phyloP scores from a whole-genome alignment of 1,140 invertebrate genomes.

The Drosophila ambigua region DNA sequence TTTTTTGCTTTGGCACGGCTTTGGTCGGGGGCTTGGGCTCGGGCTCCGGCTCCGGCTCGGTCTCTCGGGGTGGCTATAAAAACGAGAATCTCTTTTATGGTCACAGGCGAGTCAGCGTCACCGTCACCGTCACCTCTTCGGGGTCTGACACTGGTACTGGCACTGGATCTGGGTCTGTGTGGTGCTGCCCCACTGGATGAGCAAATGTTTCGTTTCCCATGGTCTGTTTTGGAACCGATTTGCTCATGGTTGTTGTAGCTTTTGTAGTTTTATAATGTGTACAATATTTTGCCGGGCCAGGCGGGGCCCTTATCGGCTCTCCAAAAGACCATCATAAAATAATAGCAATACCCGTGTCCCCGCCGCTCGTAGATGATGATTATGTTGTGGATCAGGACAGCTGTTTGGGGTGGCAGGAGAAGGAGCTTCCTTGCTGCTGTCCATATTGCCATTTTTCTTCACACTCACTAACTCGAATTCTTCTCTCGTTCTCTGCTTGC shows the following conservation, averaged over 20 bases:
- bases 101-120: slow-evolving; percentile 60
- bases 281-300: slow-evolving; percentile 53
- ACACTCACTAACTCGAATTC: slow-evolving; percentile 35
- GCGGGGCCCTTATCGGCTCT: slow-evolving; percentile 54
- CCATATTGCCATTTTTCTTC: slow-evolving; percentile 35
- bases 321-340: slow-evolving; percentile 68
- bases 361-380: slow-evolving; percentile 9
- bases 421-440: slow-evolving; percentile 6
- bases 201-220: slow-evolving; percentile 79
- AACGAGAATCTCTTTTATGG: slow-evolving; percentile 80
- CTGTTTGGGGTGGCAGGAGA: not conserved
- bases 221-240: slow-evolving; percentile 54
- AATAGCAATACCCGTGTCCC: not conserved
- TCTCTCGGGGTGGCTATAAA: slow-evolving; percentile 62
- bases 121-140: slow-evolving; percentile 60
- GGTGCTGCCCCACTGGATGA: slow-evolving; percentile 37
- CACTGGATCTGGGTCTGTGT: not conserved
- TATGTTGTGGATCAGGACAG: slow-evolving; percentile 32
- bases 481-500: slow-evolving; percentile 86
- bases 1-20: slow-evolving; percentile 16
- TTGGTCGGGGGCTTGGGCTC: too few species aligned
- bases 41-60: too few species aligned
- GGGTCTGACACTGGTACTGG: not conserved
- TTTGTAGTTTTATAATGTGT: slow-evolving; percentile 60
- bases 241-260: slow-evolving; percentile 42